phyloP scores from a whole-genome alignment of 2,888 invertebrate species.

The Allophyes oxyacanthae region DNA sequence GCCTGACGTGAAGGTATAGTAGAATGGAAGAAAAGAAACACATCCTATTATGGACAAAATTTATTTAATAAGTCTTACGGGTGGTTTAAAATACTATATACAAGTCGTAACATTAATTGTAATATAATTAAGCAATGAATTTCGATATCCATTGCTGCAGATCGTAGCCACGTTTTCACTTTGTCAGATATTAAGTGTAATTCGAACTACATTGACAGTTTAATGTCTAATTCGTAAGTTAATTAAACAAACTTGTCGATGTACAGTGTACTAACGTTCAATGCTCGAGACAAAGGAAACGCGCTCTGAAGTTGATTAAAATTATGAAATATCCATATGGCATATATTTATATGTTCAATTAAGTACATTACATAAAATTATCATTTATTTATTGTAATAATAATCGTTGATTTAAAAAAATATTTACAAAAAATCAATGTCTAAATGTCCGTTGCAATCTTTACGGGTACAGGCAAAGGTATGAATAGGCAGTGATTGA shows the following conservation, averaged over 20 bases:
- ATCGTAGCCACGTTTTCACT: conserved; percentile 29
- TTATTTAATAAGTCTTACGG: conserved; percentile 59
- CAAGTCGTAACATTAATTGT: conserved; percentile 52
- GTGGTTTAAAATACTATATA: conserved; percentile 55
- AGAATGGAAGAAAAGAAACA: background rate
- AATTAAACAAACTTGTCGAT: conserved; percentile 18
- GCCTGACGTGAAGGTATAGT: no score
- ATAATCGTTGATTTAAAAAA: conserved; percentile 22
- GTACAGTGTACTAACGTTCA: conserved; percentile 9
- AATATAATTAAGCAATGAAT: conserved; percentile 46
- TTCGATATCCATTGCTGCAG: conserved; percentile 28
- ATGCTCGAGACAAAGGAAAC: conserved; percentile 31
- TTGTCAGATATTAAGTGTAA: conserved; percentile 17
- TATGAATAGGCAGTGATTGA: conserved; percentile 25
- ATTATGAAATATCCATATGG: conserved; percentile 49
- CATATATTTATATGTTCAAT: conserved; percentile 52
- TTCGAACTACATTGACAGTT: conserved; percentile 8
- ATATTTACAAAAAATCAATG: conserved; percentile 49
- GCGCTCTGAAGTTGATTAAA: conserved; percentile 36
- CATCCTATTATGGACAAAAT: conserved; percentile 52
- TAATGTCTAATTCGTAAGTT: conserved; percentile 16
- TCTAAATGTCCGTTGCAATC: conserved; percentile 19
- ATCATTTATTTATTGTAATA: conserved; percentile 41
- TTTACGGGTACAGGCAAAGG: conserved; percentile 14
- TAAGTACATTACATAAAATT: conserved; percentile 43